Evolutionary conservation across 1,140 invertebrate species (phyloP).

Genomic region (Calephelis nemesis): DNA sequence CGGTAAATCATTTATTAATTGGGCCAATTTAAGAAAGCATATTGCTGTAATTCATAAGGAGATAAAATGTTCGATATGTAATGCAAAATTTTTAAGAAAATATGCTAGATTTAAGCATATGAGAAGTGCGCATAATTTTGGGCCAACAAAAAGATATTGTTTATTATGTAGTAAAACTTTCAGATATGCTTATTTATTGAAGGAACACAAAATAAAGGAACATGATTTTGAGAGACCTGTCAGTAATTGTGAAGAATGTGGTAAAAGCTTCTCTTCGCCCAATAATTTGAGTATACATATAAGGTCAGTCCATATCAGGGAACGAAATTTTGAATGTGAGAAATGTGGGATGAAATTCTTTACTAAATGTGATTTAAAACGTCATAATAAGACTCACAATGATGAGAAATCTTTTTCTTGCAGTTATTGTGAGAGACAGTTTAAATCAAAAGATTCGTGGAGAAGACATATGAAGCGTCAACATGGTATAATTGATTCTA

Average conservation of each 20-base stretch:
- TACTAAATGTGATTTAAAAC: conserved; percentile 38
- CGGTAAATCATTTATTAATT: conserved; percentile 39
- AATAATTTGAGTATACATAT: conserved; percentile 20
- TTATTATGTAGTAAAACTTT: conserved; percentile 40
- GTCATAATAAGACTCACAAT: conserved; percentile 35
- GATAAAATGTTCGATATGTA: conserved; percentile 40
- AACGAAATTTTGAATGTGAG: conserved; percentile 25
- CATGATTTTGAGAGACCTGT: conserved; percentile 36
- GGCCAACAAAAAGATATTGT: conserved; percentile 35
- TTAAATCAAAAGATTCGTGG: conserved; percentile 48
- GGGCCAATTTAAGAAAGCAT: conserved; percentile 36
- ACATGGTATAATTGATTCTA: conserved; percentile 25
- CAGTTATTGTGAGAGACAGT: conserved; percentile 37
- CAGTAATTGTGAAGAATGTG: conserved; percentile 7
- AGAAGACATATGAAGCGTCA: conserved; percentile 39
- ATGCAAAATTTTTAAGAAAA: conserved; percentile 32
- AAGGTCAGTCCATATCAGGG: conserved; percentile 41
- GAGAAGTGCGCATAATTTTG: conserved; percentile 32
- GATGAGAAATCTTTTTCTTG: conserved; percentile 40
- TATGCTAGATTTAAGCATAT: conserved; percentile 37
- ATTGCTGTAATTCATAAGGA: conserved; percentile 32
- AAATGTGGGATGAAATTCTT: conserved; percentile 46
- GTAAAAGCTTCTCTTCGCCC: conserved; percentile 1
- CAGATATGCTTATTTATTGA: conserved; percentile 38
- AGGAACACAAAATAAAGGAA: conserved; percentile 41